A percentile compares a stretch with the other conserved stretches of the same genome.
phyloP scores from a whole-genome alignment of 2,888 invertebrate genomes.

The Caenorhabditis sulstoni region DNA sequence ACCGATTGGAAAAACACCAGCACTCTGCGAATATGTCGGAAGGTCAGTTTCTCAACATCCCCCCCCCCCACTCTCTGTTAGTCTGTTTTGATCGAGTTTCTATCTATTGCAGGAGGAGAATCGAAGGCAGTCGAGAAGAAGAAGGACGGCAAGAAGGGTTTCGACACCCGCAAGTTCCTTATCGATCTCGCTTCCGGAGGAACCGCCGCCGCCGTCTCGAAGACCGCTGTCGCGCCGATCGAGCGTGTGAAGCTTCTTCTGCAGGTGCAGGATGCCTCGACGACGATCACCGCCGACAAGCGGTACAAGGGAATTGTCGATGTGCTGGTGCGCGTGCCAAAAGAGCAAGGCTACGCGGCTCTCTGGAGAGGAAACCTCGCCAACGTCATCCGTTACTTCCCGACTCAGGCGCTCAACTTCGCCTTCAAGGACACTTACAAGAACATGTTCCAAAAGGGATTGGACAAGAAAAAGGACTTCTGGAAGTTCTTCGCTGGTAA shows the following conservation, averaged over 20 bases:
- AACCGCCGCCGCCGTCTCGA: constrained; percentile 89
- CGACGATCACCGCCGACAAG: constrained; percentile 73
- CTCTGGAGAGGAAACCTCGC: constrained; percentile 82
- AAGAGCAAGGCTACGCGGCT: constrained; percentile 80
- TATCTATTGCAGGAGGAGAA: constrained; percentile 44
- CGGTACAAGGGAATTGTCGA: constrained; percentile 78
- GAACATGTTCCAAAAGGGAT: constrained; percentile 70
- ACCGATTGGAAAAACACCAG: constrained; percentile 36
- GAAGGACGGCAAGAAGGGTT: constrained; percentile 60
- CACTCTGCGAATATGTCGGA: constrained; percentile 55
- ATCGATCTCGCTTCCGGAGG: constrained; percentile 75
- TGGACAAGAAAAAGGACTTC: constrained; percentile 93
- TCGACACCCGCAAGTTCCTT: constrained; percentile 74
- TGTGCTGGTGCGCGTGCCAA: constrained; percentile 75
- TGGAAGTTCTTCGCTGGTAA: constrained; percentile 85
- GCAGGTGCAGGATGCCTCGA: constrained; percentile 76
- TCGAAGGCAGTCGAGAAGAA: constrained; percentile 52
- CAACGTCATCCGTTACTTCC: constrained; percentile 86
- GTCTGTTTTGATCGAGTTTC: background rate
- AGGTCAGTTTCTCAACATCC: constrained; percentile 35
- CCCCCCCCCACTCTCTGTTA: background rate
- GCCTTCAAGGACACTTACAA: constrained; percentile 87
- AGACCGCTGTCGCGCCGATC: constrained; percentile 94
- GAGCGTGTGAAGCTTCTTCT: constrained; percentile 88
- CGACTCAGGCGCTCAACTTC: constrained; percentile 94